Evolutionary conservation across 1,140 invertebrate species (phyloP).

Genomic region (Saccostrea cuccullata): DNA sequence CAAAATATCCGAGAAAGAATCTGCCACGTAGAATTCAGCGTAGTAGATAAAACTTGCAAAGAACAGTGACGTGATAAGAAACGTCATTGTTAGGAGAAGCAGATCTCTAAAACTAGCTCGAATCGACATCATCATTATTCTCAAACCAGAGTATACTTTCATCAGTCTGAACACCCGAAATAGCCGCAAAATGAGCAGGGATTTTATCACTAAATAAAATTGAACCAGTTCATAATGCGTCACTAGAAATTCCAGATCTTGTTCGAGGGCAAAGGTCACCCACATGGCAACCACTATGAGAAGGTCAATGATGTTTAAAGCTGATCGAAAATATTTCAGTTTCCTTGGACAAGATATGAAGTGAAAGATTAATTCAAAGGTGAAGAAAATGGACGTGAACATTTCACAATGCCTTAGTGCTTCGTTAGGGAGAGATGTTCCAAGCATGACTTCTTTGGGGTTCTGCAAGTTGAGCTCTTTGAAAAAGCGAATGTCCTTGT

Average conservation of each 20-base stretch:
- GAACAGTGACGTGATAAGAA: slow-evolving; percentile 62
- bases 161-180: slow-evolving; percentile 58
- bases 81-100: slow-evolving; percentile 62
- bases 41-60: slow-evolving; percentile 67
- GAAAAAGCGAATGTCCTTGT: not conserved
- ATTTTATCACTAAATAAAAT: slow-evolving; percentile 43
- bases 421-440: not conserved
- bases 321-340: slow-evolving; percentile 21
- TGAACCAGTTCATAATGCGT: slow-evolving; percentile 16
- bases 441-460: slow-evolving; percentile 41
- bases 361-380: slow-evolving; percentile 39
- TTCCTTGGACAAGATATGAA: slow-evolving; percentile 46
- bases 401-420: slow-evolving; percentile 14
- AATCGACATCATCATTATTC: slow-evolving; percentile 69
- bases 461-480: slow-evolving; percentile 41
- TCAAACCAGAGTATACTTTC: slow-evolving; percentile 55
- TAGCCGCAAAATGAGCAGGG: slow-evolving; percentile 54
- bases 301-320: slow-evolving; percentile 43
- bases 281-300: slow-evolving; percentile 42
- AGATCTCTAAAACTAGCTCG: slow-evolving; percentile 68
- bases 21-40: slow-evolving; percentile 63
- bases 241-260: slow-evolving; percentile 22
- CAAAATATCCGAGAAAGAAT: slow-evolving; percentile 86
- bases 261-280: slow-evolving; percentile 29
- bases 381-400: slow-evolving; percentile 30